phyloP scores from a whole-genome alignment of 1,140 invertebrate genomes.

The Rhizoglyphus robini region DNA sequence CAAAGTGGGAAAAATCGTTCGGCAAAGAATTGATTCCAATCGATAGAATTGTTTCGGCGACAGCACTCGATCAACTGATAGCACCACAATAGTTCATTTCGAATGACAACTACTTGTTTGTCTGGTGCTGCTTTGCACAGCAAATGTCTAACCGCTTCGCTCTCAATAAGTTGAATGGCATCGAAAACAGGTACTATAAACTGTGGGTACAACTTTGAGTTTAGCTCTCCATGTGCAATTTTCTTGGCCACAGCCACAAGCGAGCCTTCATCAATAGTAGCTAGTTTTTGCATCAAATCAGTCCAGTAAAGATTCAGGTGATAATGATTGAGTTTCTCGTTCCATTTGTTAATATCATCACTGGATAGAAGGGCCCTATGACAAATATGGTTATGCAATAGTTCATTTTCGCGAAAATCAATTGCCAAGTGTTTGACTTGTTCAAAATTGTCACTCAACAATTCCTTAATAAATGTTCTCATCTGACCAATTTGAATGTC shows the following conservation, averaged over 20 bases:
- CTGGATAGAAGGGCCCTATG: not conserved
- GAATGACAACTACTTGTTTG: not conserved
- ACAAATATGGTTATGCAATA: not conserved
- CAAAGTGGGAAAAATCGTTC: constrained; percentile 8
- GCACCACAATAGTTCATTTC: not conserved
- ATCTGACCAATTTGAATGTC: too few species aligned
- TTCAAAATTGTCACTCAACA: not conserved
- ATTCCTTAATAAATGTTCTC: too few species aligned
- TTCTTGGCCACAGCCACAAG: not conserved
- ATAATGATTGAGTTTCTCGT: not conserved
- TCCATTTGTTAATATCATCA: not conserved
- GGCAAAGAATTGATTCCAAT: not conserved
- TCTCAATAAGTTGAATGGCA: not conserved
- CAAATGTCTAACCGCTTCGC: not conserved
- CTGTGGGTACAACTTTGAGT: not conserved
- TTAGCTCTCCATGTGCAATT: not conserved
- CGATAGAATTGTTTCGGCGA: not conserved
- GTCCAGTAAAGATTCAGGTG: not conserved
- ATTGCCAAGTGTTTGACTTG: not conserved
- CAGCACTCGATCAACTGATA: not conserved
- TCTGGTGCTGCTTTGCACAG: not conserved
- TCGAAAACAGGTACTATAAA: not conserved
- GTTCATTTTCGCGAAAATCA: constrained; percentile 10
- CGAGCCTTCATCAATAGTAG: not conserved
- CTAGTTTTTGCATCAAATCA: not conserved